Conservation (phyloP, 2,113 vertebrate genomes). For the Apteryx owenii region DNA sequence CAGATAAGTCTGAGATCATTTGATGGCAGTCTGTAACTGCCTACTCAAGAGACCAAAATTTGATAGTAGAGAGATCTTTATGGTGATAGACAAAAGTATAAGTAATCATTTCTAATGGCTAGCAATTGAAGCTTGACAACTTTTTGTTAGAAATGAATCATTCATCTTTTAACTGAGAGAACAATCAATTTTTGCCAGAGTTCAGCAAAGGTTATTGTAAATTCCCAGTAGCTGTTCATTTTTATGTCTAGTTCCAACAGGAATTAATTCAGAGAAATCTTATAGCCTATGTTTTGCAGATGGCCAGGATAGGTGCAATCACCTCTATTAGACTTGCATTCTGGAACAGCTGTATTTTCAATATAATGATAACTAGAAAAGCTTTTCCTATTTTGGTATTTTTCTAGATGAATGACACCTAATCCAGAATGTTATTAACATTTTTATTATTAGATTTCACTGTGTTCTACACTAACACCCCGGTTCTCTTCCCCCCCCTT, state of each 20-base stretch:
- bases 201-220: neutral
- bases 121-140: neutral
- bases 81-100: neutral
- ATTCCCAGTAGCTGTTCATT: neutral
- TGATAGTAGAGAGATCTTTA: neutral
- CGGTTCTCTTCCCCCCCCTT: neutral
- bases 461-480: neutral
- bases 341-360: neutral
- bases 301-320: neutral
- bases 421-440: neutral
- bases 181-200: neutral
- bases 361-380: neutral
- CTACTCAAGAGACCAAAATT: neutral
- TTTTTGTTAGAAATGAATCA: neutral
- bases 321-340: neutral
- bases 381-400: neutral
- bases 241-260: neutral
- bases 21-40: neutral
- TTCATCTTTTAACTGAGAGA: neutral
- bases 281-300: neutral
- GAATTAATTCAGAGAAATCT: neutral
- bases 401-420: neutral
- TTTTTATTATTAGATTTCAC: neutral
- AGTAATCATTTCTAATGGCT: neutral
- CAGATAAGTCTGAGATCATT: neutral